These are phyloP conservation scores for Mesoligia furuncula DNA, from an alignment of 2,888 invertebrate genomes.

Conservation along the genomic window DNA sequence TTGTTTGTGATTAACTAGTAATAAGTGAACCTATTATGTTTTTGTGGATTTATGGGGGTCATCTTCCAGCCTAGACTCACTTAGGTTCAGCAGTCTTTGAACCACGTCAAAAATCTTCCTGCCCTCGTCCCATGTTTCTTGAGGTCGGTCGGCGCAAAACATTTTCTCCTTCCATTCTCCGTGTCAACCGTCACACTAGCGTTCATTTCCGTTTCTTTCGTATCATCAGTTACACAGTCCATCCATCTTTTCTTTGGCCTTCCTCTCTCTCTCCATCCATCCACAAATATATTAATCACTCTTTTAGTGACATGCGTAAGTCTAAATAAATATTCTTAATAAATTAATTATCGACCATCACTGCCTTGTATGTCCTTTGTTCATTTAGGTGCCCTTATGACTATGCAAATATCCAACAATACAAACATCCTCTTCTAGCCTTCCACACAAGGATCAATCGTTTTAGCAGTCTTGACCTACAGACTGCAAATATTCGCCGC, in stretches of 20 bases:
- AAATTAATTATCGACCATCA: neutral
- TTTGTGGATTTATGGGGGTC: neutral
- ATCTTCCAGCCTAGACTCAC: neutral
- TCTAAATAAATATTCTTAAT: constrained; percentile 6
- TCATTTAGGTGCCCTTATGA: neutral
- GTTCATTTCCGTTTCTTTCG: neutral
- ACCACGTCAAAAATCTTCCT: neutral
- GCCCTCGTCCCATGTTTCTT: neutral
- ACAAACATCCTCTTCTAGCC: constrained; percentile 21
- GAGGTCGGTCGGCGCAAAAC: rapidly evolving
- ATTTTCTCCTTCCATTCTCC: neutral
- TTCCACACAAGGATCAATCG: constrained; percentile 48
- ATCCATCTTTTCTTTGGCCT: neutral
- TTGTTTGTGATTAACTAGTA: neutral
- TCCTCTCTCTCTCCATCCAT: neutral
- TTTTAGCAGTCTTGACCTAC: constrained; percentile 49
- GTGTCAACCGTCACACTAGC: neutral
- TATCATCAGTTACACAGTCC: neutral
- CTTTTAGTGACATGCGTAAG: neutral
- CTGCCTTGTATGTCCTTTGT: neutral
- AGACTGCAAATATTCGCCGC: constrained; percentile 35
- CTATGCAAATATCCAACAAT: constrained; percentile 23
- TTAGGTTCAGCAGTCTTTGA: neutral
- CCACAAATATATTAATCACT: neutral
- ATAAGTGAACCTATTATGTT: neutral